These are phyloP conservation scores for Drosophila mayri DNA, from an alignment of 1,140 invertebrate species.

Conservation along the genomic window DNA sequence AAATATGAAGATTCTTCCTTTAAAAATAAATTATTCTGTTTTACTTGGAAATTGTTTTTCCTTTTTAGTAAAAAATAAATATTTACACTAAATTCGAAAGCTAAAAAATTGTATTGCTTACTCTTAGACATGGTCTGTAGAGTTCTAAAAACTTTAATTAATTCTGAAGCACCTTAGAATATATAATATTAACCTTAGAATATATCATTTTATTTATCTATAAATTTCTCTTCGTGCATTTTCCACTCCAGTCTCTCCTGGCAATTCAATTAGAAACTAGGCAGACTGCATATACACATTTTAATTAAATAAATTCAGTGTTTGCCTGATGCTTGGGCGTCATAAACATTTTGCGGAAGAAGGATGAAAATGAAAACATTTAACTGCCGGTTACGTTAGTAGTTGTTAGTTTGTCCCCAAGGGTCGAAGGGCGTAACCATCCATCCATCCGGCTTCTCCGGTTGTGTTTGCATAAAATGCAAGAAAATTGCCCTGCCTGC, in stretches of 20 bases:
- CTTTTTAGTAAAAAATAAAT: background rate
- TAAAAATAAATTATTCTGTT: background rate
- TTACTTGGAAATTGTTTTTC: background rate
- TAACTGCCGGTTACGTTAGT: conserved; percentile 64
- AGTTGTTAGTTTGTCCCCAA: conserved; percentile 34
- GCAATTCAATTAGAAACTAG: conserved; percentile 77
- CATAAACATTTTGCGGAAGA: conserved; percentile 68
- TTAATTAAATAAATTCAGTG: conserved; percentile 82
- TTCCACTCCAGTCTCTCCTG: conserved; percentile 1
- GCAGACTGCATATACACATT: conserved; percentile 53
- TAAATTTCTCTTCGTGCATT: background rate
- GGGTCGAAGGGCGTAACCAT: conserved; percentile 13
- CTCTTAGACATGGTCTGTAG: too few relatives aligned
- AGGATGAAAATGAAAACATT: conserved; percentile 77
- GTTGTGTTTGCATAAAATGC: conserved; percentile 70
- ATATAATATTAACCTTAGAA: too few relatives aligned
- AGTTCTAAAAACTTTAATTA: too few relatives aligned
- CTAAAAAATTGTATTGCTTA: background rate
- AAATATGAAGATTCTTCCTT: background rate
- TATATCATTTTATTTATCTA: too few relatives aligned
- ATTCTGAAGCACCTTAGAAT: too few relatives aligned
- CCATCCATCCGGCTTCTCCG: conserved; percentile 10
- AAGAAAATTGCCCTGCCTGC: conserved; percentile 70
- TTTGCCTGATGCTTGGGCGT: conserved; percentile 70
- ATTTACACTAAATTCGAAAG: background rate